These are phyloP conservation scores for Eulemur rubriventer DNA, from an alignment of 2,797 vertebrate genomes.

Conservation along the genomic window DNA sequence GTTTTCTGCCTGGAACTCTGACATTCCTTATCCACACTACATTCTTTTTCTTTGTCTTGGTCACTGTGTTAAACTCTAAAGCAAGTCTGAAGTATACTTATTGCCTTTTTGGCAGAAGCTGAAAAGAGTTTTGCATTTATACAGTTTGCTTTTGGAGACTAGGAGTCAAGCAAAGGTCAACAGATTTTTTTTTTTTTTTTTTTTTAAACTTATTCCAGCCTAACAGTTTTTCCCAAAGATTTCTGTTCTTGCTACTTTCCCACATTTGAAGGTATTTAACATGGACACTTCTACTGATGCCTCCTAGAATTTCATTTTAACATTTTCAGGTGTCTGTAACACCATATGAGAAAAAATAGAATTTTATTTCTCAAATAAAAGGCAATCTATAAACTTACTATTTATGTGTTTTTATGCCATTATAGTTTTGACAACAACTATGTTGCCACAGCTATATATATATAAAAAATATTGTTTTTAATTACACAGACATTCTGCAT, in stretches of 20 bases:
- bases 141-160: background rate
- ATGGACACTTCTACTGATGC: constrained; percentile 43
- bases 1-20: background rate
- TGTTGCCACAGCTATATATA: background rate
- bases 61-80: background rate
- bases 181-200: background rate
- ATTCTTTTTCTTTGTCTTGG: background rate
- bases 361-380: constrained; percentile 73
- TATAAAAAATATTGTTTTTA: background rate
- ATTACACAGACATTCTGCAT: constrained; percentile 60
- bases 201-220: background rate
- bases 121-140: background rate
- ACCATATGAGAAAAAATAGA: constrained; percentile 51
- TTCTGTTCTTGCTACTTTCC: constrained; percentile 52
- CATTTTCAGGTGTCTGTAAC: constrained; percentile 67
- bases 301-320: constrained; percentile 73
- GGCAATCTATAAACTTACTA: constrained; percentile 61
- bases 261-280: constrained; percentile 69
- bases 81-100: background rate
- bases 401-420: constrained; percentile 74
- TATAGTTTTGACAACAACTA: constrained; percentile 37
- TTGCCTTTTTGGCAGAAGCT: background rate
- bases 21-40: background rate
- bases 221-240: constrained; percentile 51
- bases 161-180: background rate